Base-by-base conservation (phyloP, 30 jellyfish, hydroid and myxozoan genomes). In the Hydractinia symbiolongicarpus region DNA sequence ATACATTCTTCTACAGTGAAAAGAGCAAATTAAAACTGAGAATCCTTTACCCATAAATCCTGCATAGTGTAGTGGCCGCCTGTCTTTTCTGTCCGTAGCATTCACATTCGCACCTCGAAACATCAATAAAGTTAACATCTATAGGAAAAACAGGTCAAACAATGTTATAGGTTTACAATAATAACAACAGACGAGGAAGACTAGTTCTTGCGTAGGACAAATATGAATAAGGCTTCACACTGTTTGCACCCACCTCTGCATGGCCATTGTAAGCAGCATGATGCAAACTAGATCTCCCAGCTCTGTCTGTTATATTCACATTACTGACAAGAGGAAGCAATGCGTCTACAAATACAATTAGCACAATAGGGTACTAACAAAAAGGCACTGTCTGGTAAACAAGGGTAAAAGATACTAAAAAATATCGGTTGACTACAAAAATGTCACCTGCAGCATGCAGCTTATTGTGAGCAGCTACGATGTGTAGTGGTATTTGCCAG, bases 201-300 rank as follows among this genome's bases (percentile, higher is more conserved):
- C 44, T 30, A 30, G 44, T 30, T 30, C 44, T 30, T 30, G 44
- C 44, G 44, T 30, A 30, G 44, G 44, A 30, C 44, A 30, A 30
- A 30, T 2, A 30, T 30, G 44, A 30, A 30, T 30, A 30, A 30
- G 44, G 44, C 44, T 30, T 30, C 44, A 30, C 44, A 30, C 44
- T 30, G 44, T 30, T 30, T 30, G 44, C 44, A 30, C 44, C 44
- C 44, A 93, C 98, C 96, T 93, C 96, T 13, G 77, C 75, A 81
- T 93, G 98, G 5, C 98, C 98, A 81, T 93, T 93, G 79, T 93
- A 86, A 40, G 98, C 96, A 51, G 98, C 98, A 81, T 93, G 98
- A 62, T 93, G 98, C 44, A 93, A 77, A 81, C 98, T 87, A 54
- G 98, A 82, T 56, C 98, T 71, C 17, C 98, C 98, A 8, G 98